Base-by-base conservation (phyloP, 2,113 vertebrate genomes). In the Sorex fumeus region DNA sequence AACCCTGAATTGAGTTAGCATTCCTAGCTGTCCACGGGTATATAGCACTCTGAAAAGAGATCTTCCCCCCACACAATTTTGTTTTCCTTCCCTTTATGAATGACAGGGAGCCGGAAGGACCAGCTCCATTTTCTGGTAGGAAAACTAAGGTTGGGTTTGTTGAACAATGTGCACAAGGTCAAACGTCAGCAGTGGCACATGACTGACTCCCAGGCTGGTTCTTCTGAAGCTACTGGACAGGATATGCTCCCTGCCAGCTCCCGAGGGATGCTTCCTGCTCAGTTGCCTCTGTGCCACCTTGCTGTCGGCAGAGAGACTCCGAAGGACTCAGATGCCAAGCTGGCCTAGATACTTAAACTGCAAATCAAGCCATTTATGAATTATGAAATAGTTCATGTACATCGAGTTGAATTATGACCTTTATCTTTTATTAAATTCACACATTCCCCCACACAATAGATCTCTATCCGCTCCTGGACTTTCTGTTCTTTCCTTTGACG, bases 321-420 rank as follows among this genome's bases (percentile, higher is more conserved):
- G 32, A 47, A 67, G 77, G 53, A 43, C 32, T 19, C 62, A 19
- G 30, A 43, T 10, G 18, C 34, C 18, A 69, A 64, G n/a, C 19
- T 60, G 4, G 70, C 27, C 81, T 91, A 16, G 34, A 81, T 69
- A 77, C 53, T 84, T 69, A 64, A 90, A 76, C n/a, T 10, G 2
- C 57, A 91, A 80, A 90, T 90, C 66, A 84, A 91, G 15, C 62
- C 92, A 45, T 23, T 90, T 92, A 57, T 92, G 77, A 70, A 70
- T 84, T 91, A 60, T 78, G 76, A 78, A 57, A 74, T 45, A 45
- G 19, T n/a, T 27, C 47, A 30, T 71, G 81, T 60, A 15, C 40
- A 71, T 15, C 27, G 70, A 89, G 70, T 47, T 77, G 70, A 77
- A 76, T 77, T 70, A 19, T 40, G 83, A 70, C 50, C 64, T 69